A percentile compares a stretch with the other conserved stretches of the same genome.
Evolutionary conservation across 1,140 invertebrate species (phyloP).

Genomic region (Drosophila navojoa): DNA sequence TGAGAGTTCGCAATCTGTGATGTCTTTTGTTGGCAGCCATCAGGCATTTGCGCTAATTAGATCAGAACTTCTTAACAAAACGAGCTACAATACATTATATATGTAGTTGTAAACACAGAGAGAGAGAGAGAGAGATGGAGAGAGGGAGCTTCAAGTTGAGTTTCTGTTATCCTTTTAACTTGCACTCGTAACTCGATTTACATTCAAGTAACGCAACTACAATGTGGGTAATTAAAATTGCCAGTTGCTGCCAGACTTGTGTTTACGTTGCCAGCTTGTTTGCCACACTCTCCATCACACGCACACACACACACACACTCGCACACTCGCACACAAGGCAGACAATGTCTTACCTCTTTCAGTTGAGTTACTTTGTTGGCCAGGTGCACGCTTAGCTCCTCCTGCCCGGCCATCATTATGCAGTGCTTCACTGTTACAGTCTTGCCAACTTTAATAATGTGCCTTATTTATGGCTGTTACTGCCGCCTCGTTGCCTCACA

Average conservation of each 20-base stretch:
- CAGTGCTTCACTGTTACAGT: conserved; percentile 29
- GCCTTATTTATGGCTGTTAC: conserved; percentile 43
- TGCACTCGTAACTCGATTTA: conserved; percentile 43
- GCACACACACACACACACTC: background rate
- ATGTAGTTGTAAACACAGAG: conserved; percentile 1
- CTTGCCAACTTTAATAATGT: conserved; percentile 50
- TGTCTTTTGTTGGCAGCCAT: conserved; percentile 1
- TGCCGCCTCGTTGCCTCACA: conserved; percentile 5
- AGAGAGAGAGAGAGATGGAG: background rate
- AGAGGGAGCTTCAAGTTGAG: background rate
- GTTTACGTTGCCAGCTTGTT: conserved; percentile 53
- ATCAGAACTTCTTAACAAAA: conserved; percentile 25
- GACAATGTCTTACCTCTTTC: conserved; percentile 17
- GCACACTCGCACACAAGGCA: background rate
- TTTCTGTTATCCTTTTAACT: conserved; percentile 22
- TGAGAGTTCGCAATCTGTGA: conserved; percentile 5
- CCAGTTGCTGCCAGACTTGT: conserved; percentile 44
- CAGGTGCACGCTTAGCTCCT: background rate
- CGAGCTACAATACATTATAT: conserved; percentile 7
- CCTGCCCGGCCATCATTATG: conserved; percentile 32
- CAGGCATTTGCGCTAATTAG: conserved; percentile 54
- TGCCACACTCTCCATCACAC: conserved; percentile 30
- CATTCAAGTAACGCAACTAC: conserved; percentile 51
- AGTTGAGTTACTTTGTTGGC: conserved; percentile 35
- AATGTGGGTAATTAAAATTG: conserved; percentile 80